phyloP scores from a whole-genome alignment of 2,113 vertebrate species.

The Tetrao urogallus region DNA sequence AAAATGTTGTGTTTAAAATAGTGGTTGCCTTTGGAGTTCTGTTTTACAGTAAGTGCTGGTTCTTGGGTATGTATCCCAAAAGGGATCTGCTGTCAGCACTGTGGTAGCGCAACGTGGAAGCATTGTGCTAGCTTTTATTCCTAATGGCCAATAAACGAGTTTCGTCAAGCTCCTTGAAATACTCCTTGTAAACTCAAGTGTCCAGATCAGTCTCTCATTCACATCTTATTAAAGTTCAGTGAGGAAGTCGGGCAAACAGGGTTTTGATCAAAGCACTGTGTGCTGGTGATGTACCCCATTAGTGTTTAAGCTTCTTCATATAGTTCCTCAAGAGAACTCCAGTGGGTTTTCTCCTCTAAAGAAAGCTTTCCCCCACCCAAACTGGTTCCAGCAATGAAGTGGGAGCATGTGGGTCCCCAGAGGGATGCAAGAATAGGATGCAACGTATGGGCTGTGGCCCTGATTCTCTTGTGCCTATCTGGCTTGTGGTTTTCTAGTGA shows the following conservation, averaged over 20 bases:
- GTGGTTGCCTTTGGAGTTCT: neutral
- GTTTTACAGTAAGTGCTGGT: neutral
- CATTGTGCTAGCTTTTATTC: neutral
- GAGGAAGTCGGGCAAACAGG: neutral
- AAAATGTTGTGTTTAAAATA: neutral
- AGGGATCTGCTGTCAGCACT: neutral
- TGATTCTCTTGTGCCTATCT: neutral
- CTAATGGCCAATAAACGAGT: slow-evolving; percentile 28
- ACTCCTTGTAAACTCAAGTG: slow-evolving; percentile 28
- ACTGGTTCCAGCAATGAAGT: neutral
- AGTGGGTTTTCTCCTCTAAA: neutral
- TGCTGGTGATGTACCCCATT: neutral
- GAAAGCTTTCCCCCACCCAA: neutral
- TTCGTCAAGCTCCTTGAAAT: slow-evolving; percentile 28
- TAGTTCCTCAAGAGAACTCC: neutral
- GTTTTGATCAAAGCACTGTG: neutral
- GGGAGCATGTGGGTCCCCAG: accelerated
- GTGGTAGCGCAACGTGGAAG: neutral
- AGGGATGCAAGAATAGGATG: neutral
- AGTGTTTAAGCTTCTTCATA: slow-evolving; percentile 19
- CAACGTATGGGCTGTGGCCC: neutral
- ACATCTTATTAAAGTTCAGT: neutral
- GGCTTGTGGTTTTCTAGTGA: neutral
- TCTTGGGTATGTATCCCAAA: neutral
- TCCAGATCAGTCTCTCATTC: slow-evolving; percentile 16